Conservation (phyloP, 2,888 invertebrate species). For the Xanthorhoe designata region DNA sequence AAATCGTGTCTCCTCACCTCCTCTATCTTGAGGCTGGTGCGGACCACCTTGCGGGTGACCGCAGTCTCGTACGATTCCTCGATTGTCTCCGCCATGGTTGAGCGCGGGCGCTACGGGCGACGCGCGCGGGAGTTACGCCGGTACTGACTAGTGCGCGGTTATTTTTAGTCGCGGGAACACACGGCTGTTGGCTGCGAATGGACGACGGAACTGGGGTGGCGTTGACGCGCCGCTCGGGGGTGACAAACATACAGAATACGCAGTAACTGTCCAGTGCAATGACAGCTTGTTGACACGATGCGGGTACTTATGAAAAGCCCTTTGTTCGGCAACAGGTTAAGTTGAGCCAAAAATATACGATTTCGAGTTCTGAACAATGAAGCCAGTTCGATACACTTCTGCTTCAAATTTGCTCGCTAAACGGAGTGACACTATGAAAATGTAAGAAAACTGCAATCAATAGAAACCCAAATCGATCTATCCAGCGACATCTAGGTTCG, state of each 20-base stretch:
- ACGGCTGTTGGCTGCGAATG: slow-evolving; percentile 38
- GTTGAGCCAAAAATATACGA: background rate
- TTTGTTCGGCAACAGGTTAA: background rate
- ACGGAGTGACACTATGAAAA: background rate
- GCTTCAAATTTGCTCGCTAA: background rate
- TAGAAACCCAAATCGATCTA: slow-evolving; percentile 16
- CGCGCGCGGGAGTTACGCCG: slow-evolving; percentile 81
- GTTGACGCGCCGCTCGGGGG: slow-evolving; percentile 26
- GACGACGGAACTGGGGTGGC: slow-evolving; percentile 40
- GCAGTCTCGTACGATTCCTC: slow-evolving; percentile 89
- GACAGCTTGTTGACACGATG: slow-evolving; percentile 16
- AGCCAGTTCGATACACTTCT: slow-evolving; percentile 8
- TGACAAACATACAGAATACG: slow-evolving; percentile 23
- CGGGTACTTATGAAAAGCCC: slow-evolving; percentile 10
- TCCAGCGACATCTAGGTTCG: slow-evolving; percentile 44
- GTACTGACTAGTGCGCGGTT: slow-evolving; percentile 78
- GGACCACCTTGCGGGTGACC: slow-evolving; percentile 89
- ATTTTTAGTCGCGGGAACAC: slow-evolving; percentile 76
- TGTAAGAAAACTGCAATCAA: background rate
- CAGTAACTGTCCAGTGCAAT: background rate
- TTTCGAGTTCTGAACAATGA: background rate
- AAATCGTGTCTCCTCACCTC: slow-evolving; percentile 87
- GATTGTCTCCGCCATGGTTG: slow-evolving; percentile 88
- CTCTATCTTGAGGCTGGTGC: slow-evolving; percentile 89
- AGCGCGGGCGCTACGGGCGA: slow-evolving; percentile 79